These are phyloP conservation scores for Dromaius novaehollandiae DNA, from an alignment of 2,113 vertebrate species.

Conservation along the genomic window DNA sequence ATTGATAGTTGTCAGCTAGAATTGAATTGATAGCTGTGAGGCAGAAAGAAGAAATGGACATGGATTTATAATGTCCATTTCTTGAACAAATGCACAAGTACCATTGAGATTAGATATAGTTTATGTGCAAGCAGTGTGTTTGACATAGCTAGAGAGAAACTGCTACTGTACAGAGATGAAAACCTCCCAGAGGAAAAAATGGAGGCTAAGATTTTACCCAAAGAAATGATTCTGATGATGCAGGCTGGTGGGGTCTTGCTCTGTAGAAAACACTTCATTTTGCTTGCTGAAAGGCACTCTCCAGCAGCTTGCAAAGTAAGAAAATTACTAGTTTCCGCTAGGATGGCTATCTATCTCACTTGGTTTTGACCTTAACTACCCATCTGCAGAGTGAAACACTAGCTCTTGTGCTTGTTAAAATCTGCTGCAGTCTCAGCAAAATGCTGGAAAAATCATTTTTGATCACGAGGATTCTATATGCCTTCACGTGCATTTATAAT, in stretches of 20 bases:
- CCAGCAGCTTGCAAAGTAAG: not conserved
- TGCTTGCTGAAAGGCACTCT: not conserved
- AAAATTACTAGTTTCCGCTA: not conserved
- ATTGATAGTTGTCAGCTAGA: not conserved
- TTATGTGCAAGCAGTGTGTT: not conserved
- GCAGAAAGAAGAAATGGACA: not conserved
- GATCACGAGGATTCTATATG: not conserved
- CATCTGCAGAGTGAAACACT: not conserved
- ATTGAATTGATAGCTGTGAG: not conserved
- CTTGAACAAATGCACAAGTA: not conserved
- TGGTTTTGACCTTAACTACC: not conserved
- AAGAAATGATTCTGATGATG: not conserved
- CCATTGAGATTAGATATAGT: not conserved
- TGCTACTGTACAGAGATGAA: not conserved
- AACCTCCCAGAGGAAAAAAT: not conserved
- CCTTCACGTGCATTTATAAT: not conserved
- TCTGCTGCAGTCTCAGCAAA: not conserved
- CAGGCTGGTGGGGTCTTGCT: not conserved
- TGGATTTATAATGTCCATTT: not conserved
- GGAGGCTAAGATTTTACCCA: not conserved
- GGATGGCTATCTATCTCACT: not conserved
- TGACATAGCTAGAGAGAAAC: not conserved
- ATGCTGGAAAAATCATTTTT: not conserved
- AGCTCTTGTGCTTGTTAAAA: not conserved
- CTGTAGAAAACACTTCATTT: not conserved